Evolutionary conservation across 2,113 vertebrate species (phyloP).

Genomic region (Spea bombifrons): DNA sequence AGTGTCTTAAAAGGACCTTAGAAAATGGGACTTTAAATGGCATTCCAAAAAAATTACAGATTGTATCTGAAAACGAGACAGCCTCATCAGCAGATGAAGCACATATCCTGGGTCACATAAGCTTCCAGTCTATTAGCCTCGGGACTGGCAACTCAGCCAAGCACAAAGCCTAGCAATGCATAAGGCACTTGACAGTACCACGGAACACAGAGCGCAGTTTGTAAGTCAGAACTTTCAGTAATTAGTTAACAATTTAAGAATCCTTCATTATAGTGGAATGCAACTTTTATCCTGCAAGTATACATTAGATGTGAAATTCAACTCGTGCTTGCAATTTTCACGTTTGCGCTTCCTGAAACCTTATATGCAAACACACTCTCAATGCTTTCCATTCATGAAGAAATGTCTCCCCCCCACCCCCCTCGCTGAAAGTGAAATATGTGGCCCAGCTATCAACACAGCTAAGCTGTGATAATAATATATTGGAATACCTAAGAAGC

Average conservation of each 20-base stretch:
- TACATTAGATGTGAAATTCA: conserved; percentile 43
- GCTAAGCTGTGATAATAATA: conserved; percentile 20
- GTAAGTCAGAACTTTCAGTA: conserved; percentile 16
- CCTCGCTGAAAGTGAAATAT: conserved; percentile 27
- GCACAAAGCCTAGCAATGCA: conserved; percentile 16
- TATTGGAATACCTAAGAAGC: conserved; percentile 20
- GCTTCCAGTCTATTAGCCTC: conserved; percentile 31
- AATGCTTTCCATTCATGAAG: conserved; percentile 37
- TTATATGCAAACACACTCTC: conserved; percentile 36
- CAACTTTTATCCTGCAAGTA: conserved; percentile 39
- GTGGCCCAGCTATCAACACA: conserved; percentile 22
- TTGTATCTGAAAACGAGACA: conserved; percentile 33
- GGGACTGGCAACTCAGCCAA: conserved; percentile 21
- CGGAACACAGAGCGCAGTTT: neutral
- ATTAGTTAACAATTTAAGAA: conserved; percentile 34
- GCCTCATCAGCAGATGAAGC: conserved; percentile 15
- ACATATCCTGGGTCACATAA: conserved; percentile 26
- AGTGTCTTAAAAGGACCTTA: conserved; percentile 21
- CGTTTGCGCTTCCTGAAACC: conserved; percentile 31
- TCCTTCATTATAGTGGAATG: conserved; percentile 37
- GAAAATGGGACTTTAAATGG: conserved; percentile 19
- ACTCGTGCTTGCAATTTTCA: conserved; percentile 43
- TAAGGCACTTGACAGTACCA: neutral
- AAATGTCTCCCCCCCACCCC: conserved; percentile 20
- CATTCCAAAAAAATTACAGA: neutral